These are phyloP conservation scores for Bombus breviceps DNA, from an alignment of 1,140 invertebrate genomes.

Conservation along the genomic window DNA sequence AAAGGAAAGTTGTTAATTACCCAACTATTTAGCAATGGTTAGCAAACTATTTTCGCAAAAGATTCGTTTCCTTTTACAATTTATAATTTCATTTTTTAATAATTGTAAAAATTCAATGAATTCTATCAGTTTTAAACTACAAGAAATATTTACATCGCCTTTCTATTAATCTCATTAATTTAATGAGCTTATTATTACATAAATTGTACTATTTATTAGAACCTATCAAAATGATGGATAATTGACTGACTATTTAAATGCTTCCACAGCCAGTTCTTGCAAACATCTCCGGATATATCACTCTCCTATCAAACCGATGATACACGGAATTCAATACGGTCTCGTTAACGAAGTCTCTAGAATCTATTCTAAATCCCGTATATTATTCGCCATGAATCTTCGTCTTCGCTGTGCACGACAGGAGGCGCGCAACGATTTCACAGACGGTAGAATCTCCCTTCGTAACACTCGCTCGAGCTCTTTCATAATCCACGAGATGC, in stretches of 20 bases:
- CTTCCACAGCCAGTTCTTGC: background rate
- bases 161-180: no score
- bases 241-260: background rate
- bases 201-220: no score
- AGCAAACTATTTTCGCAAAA: no score
- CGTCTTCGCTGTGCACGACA: background rate
- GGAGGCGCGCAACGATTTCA: constrained; percentile 8
- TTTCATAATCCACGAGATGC: constrained; percentile 15
- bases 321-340: background rate
- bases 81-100: no score
- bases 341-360: background rate
- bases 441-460: background rate
- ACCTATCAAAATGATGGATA: no score
- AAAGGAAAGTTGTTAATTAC: background rate
- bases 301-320: background rate
- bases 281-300: background rate
- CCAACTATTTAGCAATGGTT: background rate
- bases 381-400: constrained; percentile 6
- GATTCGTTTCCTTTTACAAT: no score
- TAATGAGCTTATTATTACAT: background rate
- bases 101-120: no score
- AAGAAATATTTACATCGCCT: no score
- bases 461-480: background rate
- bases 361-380: background rate
- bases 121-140: no score